Evolutionary conservation across 2,113 vertebrate species (phyloP), one percentile per base, ranked within the genome.

Genomic region (Corapipo altera): DNA sequence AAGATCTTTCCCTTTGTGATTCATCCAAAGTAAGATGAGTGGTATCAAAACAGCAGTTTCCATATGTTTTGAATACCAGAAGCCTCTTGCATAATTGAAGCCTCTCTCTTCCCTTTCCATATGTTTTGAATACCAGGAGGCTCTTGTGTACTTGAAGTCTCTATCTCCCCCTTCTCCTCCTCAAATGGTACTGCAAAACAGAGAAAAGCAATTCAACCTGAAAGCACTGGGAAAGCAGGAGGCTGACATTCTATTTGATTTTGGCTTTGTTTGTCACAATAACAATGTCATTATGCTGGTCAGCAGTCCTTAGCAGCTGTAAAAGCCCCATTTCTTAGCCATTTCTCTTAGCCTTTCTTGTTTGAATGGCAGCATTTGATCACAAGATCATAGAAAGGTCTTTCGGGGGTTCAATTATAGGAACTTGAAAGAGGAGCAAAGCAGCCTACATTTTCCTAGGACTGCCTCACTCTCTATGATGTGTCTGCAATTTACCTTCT

Each of bases 301-400:
- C 82, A 95, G 75, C 51, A 51, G 72, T 74, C 71, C 77, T 91
- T 72, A 61, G 61, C 57, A 84, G 44, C 44, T 81, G 61, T 85
- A 83, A 91, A 85, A 93, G 33, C 39, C 57, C 14, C 48, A 22
- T 81, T 95, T 88, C 72, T 91, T 77, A 78, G 15, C 43, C 19
- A 59, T 89, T 88, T 90, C 72, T 81, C 24, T 52, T 73, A 81
- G 61, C 55, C 54, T 88, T 90, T 96, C 55, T 88, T 75, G 37
- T 93, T 64, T 90, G 91, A 97, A 69, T 93, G 78, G 74, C 81
- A 83, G 64, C 64, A 69, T 91, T 96, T 96, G 88, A 93, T 96
- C 89, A 86, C 69, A 88, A 88, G 88, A 96, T 92, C 88, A 93
- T 57, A 91, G 75, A 71, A 94, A 86, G 72, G 65, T 93, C 85